Base-by-base conservation (phyloP, 1,140 invertebrate genomes). In the Colletes latitarsis region DNA sequence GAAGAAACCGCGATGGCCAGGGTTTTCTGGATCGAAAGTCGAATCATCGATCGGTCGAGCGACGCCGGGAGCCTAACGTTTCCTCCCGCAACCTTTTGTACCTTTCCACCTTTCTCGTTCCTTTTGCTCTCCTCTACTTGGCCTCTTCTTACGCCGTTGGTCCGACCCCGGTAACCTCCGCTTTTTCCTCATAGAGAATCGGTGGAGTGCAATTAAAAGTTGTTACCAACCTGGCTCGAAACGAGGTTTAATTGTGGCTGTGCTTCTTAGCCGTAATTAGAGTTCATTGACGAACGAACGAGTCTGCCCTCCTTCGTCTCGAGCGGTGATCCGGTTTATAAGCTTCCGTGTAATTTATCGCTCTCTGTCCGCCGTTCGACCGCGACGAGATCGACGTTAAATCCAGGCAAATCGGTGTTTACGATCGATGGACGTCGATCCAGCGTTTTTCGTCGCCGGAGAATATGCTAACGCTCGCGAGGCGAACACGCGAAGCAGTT, bases 121-220 rank as follows among this genome's bases (percentile, higher is more conserved):
- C 43, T 80, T 57, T 49, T 41, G 21, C 43, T 57, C 55, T 21
- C 52, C 66, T 30, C 30, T 70, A 58, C 63, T 60, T 62, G 55
- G 58, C 30, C 58, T 30, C 67, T 70, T 66, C 55, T 55, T 30
- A 49, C 60, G 57, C 21, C 43, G 69, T 39, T 49, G 12, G 49
- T 62, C 62, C 64, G 41, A 30, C 30, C 30, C 77, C 52, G 12
- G 41, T 71, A 30, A 39, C 14, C 49, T 21, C 21, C 41, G 21
- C 62, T 46, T 63, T 62, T 76, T 19, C 52, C 21, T 30, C 49
- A 21, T 53, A 46, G 83, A 72, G 68, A 83, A 83, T 85, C 66
- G 84, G 82, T 63, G 82, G 82, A 87, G 78, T 73, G 77, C 88
- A 89, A 89, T 89, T 83, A 88, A 87, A 88, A 88, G 77, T 89